Evolutionary conservation across 2,888 invertebrate species (phyloP).

Genomic region (Andrena camellia): DNA sequence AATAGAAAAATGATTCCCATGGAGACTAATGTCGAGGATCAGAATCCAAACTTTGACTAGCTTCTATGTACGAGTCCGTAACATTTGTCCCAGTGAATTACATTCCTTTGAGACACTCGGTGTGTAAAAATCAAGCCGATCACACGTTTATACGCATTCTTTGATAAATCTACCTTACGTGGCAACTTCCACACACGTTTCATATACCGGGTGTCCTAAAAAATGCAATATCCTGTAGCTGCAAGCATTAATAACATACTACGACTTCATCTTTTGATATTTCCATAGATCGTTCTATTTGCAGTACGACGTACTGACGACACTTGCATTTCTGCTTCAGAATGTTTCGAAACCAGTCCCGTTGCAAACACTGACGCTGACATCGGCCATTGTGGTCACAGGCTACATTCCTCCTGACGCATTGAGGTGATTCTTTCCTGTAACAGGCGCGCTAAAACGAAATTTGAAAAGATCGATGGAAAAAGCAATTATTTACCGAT

Average conservation of each 20-base stretch:
- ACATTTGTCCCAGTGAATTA: neutral
- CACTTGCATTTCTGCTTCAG: slow-evolving; percentile 71
- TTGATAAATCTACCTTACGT: neutral
- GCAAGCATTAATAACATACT: neutral
- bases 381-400: slow-evolving; percentile 80
- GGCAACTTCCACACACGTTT: neutral
- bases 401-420: slow-evolving; percentile 80
- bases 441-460: neutral
- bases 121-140: neutral
- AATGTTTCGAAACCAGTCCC: slow-evolving; percentile 68
- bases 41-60: slow-evolving; percentile 72
- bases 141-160: neutral
- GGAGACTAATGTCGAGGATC: slow-evolving; percentile 67
- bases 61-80: slow-evolving; percentile 72
- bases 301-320: neutral
- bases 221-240: neutral
- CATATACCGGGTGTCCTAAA: neutral
- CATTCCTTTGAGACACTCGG: neutral
- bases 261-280: too few relatives aligned
- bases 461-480: neutral
- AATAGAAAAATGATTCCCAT: slow-evolving; percentile 25
- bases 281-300: too few relatives aligned
- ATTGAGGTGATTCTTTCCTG: slow-evolving; percentile 39
- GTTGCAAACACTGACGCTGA: slow-evolving; percentile 75
- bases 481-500: neutral